Base-by-base conservation (phyloP, 2,888 invertebrate genomes). In the Nemotelus nigrinus region DNA sequence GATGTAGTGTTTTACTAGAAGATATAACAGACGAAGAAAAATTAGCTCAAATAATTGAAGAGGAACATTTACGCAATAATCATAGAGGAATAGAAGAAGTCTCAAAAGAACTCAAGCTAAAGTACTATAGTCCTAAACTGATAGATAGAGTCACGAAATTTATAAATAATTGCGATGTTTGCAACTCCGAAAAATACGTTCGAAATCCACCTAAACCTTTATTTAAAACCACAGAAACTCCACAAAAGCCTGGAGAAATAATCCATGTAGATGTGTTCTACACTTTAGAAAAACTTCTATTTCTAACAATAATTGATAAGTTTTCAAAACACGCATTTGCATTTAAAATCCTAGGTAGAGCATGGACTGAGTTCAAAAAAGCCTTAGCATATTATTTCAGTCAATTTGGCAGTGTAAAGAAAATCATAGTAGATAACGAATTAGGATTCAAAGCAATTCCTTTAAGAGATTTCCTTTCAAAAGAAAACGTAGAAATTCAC, bases 161-260 rank as follows among this genome's bases (percentile, higher is more conserved):
- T 39, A 44, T 72, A 45, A 72, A 72, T 39, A 72, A 72, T n/a
- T 72, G 72, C 25, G 72, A 57, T n/a, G 63, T 74, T 2, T 58
- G 74, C 47, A 44, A 5, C 8, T 7, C 39, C 7, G 47, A 60
- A n/a, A 58, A 74, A 43, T 72, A 72, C 41, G 72, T 43, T 5
- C 2, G 74, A 47, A 74, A 60, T 6, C 74, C 74, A 6, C 58
- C 58, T 3, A 72, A 79, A 57, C 77, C 76, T 25, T 60, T 76
- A 57, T 80, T 80, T 8, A 77, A 80, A 47, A 41, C 82, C 0
- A 81, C 81, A 1, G 77, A 79, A 63, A 80, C 79, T 10, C 50
- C 80, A 39, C 64, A 64, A 6, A 80, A 78, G 80, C 82, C 81
- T 8, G 78, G 80, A 48, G 80, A 82, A 64, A 77, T 79, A n/a